Evolutionary conservation across 1,140 invertebrate genomes (phyloP), one percentile per base, ranked within the genome.

Genomic region (Aporrectodea caliginosa): DNA sequence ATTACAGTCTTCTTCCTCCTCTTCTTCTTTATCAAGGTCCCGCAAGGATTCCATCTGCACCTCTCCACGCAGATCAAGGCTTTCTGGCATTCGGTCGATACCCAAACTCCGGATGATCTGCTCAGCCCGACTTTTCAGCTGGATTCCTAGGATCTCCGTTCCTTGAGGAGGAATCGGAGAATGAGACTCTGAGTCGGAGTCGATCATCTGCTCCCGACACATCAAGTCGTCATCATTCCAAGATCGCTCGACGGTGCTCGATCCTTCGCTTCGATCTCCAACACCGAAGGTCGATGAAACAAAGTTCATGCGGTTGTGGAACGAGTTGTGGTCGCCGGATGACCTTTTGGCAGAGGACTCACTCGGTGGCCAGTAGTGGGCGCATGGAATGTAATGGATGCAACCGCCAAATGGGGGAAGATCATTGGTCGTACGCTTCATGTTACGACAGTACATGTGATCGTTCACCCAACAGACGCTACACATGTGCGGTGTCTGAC

Each of bases 381-480:
- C 31, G 43, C 75, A 77, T 27, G 43, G 75, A 77, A 68, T 58
- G 75, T 77, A 77, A 29, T 77, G 75, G 29, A 77, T 35, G 35
- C 75, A 77, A 27, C 75, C 75, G 27, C 75, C 75, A 33, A 35
- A 58, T 1, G 75, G 35, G 32, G 75, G 75, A 33, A 77, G 75
- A 32, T 77, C 75, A n/a, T 35, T 34, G 2, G 75, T 43, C 27
- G 58, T 68, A n/a, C 75, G 75, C 32, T 77, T 77, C 75, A 77
- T 77, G 75, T 77, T 77, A 29, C 29, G n/a, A 32, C 75, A 77
- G 75, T 77, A 77, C 75, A 77, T 77, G 75, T 77, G 75, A 43
- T 77, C 75, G 43, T 77, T 77, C 33, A 77, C 58, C 75, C 75
- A 77, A 30, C 75, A 77, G 2, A 68, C 43, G 27, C n/a, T 58